phyloP scores from a whole-genome alignment of 2,797 vertebrate genomes.

The Hipposideros larvatus region DNA sequence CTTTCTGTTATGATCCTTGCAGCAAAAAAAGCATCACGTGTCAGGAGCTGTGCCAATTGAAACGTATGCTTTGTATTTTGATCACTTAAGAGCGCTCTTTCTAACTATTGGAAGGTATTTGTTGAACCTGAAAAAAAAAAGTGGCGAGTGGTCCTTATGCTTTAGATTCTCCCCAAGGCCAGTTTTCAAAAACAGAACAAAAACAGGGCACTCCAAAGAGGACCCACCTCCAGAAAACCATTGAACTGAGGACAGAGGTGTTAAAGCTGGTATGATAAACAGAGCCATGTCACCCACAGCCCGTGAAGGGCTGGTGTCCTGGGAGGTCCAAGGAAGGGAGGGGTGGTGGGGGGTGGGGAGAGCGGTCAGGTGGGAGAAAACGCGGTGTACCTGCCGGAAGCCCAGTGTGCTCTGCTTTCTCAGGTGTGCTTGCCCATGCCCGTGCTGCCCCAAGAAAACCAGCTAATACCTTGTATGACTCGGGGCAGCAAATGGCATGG shows the following conservation, averaged over 20 bases:
- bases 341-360: not conserved
- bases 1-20: not conserved
- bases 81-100: not conserved
- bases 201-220: not conserved
- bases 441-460: not conserved
- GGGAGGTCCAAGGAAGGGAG: not conserved
- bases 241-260: not conserved
- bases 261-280: not conserved
- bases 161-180: not conserved
- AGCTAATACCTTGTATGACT: not conserved
- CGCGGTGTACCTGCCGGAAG: too few species aligned
- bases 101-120: not conserved
- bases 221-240: not conserved
- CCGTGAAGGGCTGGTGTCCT: accelerated
- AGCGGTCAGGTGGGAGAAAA: not conserved
- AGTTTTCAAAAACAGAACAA: not conserved
- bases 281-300: accelerated
- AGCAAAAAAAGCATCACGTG: not conserved
- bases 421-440: not conserved
- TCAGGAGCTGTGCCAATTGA: not conserved
- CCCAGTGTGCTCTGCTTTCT: too few species aligned
- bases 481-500: not conserved
- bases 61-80: not conserved
- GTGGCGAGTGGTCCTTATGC: not conserved
- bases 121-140: not conserved